Conservation (phyloP, 2,888 invertebrate genomes). For the Meiosimyza platycephala region DNA sequence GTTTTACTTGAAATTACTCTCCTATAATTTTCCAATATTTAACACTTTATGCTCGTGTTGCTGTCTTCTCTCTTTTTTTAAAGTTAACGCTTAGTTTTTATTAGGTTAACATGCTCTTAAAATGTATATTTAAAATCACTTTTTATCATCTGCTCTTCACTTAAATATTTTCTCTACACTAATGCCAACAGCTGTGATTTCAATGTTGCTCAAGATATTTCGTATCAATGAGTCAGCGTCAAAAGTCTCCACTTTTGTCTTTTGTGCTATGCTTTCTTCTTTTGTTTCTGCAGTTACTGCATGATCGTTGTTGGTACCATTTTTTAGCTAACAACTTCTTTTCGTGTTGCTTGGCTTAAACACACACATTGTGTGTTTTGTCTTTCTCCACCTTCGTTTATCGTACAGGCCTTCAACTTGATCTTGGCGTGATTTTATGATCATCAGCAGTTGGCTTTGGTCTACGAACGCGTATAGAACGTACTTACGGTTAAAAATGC, state of each 20-base stretch:
- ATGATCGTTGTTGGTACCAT: background rate
- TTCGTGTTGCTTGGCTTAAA: background rate
- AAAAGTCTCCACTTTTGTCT: conserved; percentile 7
- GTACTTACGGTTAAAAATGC: conserved; percentile 25
- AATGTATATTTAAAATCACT: too few species aligned
- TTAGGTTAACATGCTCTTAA: too few species aligned
- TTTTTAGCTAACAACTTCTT: background rate
- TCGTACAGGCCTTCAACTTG: conserved; percentile 44
- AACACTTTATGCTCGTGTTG: background rate
- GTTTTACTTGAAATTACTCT: too few species aligned
- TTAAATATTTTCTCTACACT: too few species aligned
- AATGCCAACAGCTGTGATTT: too few species aligned
- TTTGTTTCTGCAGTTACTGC: background rate
- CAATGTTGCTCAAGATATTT: too few species aligned
- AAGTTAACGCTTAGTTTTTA: too few species aligned
- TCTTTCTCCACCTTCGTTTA: conserved; percentile 15
- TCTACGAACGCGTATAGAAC: conserved; percentile 42
- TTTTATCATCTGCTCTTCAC: too few species aligned
- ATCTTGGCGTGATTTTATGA: conserved; percentile 42
- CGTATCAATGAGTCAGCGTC: background rate
- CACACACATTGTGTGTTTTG: background rate
- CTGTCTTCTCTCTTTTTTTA: too few species aligned
- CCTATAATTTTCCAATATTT: background rate
- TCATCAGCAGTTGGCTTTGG: conserved; percentile 44
- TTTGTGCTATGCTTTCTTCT: background rate